These are phyloP conservation scores for Sthenelais limicola DNA, from an alignment of 2,888 invertebrate genomes.

Conservation along the genomic window DNA sequence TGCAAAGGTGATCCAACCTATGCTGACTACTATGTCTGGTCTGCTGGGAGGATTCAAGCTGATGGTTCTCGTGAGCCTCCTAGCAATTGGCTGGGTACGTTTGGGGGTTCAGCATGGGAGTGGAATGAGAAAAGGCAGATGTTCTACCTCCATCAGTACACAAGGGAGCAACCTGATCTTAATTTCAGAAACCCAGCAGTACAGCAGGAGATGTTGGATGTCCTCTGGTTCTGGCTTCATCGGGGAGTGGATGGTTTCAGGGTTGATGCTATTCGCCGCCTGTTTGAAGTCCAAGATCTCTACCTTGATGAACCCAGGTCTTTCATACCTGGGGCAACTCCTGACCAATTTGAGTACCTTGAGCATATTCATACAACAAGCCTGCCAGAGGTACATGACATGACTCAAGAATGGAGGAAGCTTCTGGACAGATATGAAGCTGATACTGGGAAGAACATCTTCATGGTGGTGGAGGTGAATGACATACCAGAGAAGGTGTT, in stretches of 20 bases:
- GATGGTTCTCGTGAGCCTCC: conserved; percentile 58
- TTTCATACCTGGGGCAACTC: conserved; percentile 27
- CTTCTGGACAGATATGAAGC: conserved; percentile 58
- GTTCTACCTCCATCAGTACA: conserved; percentile 86
- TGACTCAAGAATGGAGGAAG: conserved; percentile 57
- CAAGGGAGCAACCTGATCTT: conserved; percentile 81
- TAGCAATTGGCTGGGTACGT: conserved; percentile 73
- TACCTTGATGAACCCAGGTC: conserved; percentile 54
- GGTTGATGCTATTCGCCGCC: conserved; percentile 83
- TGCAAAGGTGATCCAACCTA: conserved; percentile 75
- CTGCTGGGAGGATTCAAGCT: conserved; percentile 70
- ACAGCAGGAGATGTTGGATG: conserved; percentile 56
- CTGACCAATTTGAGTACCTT: conserved; percentile 55
- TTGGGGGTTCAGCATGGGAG: conserved; percentile 83
- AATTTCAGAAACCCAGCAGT: conserved; percentile 81
- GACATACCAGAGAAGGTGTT: neutral
- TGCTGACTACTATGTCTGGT: conserved; percentile 87
- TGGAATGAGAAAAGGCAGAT: conserved; percentile 79
- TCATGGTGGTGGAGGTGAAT: conserved; percentile 6
- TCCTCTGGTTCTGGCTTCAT: conserved; percentile 76
- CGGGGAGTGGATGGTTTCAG: conserved; percentile 92
- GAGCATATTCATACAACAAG: conserved; percentile 58
- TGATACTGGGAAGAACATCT: conserved; percentile 57
- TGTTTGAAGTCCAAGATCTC: conserved; percentile 69
- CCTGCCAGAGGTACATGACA: conserved; percentile 55